These are phyloP conservation scores for Tragelaphus eurycerus DNA, from an alignment of 2,797 vertebrate species.

Conservation along the genomic window DNA sequence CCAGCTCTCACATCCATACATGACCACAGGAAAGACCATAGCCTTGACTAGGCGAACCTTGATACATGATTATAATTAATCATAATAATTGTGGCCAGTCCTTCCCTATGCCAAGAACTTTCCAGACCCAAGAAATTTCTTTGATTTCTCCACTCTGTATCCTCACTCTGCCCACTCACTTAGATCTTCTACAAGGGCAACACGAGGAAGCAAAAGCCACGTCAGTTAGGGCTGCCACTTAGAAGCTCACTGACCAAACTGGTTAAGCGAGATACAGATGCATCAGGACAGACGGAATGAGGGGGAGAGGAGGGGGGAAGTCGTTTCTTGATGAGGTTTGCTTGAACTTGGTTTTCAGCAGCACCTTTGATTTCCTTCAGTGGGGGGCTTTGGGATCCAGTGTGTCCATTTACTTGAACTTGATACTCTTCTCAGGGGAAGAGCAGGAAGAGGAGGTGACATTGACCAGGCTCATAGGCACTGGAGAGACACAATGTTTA, in stretches of 20 bases:
- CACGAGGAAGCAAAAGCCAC: background rate
- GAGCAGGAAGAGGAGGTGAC: background rate
- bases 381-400: rapidly evolving
- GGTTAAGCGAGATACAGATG: background rate
- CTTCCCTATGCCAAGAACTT: background rate
- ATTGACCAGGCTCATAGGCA: rapidly evolving
- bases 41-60: no score
- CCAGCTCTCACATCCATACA: no score
- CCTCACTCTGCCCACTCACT: background rate
- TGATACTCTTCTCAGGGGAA: background rate
- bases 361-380: background rate
- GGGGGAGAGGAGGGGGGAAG: background rate
- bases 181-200: background rate
- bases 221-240: background rate
- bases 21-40: no score
- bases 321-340: background rate
- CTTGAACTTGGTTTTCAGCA: background rate
- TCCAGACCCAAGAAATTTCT: background rate
- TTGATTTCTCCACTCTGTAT: background rate
- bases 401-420: background rate
- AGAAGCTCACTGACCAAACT: background rate
- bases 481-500: background rate
- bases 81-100: background rate
- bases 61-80: background rate
- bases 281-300: background rate